Evolutionary conservation across 2,797 vertebrate species (phyloP).

Genomic region (Neosalanx taihuensis): DNA sequence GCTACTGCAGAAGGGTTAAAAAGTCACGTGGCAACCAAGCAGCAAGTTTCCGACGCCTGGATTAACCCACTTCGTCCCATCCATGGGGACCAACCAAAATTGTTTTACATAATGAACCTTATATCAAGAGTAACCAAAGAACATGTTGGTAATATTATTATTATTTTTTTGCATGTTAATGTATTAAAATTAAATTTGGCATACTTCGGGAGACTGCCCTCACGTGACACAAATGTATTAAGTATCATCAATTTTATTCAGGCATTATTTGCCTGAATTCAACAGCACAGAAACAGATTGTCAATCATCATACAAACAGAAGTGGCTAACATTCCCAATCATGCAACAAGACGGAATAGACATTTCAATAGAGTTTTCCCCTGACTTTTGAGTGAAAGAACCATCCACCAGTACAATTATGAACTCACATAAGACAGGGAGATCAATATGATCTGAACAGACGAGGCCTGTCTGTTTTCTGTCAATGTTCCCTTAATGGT

Average conservation of each 20-base stretch:
- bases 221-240: not conserved
- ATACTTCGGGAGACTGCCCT: no score
- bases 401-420: constrained; percentile 1
- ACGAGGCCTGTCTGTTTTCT: constrained; percentile 9
- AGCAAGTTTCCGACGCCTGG: no score
- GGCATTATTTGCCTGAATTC: constrained; percentile 81
- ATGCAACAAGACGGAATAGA: constrained; percentile 73
- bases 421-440: constrained; percentile 53
- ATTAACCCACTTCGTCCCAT: no score
- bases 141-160: no score
- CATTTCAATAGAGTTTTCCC: constrained; percentile 21
- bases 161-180: no score
- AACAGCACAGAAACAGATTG: constrained; percentile 75
- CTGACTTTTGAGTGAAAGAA: not conserved
- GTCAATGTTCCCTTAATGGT: not conserved
- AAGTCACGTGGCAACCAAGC: no score
- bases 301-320: constrained; percentile 62
- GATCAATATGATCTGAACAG: constrained; percentile 82
- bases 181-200: no score
- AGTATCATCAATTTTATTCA: constrained; percentile 51
- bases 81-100: no score
- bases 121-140: no score
- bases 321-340: constrained; percentile 66
- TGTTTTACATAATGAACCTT: no score
- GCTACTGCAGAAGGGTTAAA: no score